Evolutionary conservation across 2,113 vertebrate genomes (phyloP).

Genomic region (Rhea pennata): DNA sequence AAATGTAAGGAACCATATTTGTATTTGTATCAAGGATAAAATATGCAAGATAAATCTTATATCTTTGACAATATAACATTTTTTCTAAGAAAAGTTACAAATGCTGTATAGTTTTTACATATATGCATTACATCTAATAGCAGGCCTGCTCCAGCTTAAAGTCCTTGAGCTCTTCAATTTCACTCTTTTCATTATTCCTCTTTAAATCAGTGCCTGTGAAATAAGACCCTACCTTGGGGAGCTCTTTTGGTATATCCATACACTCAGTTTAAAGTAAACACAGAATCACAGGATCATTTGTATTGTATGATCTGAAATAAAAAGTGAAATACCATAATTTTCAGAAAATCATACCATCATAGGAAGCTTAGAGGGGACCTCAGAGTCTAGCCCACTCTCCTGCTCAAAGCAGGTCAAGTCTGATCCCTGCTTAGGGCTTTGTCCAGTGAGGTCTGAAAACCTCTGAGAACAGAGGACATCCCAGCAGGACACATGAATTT

Average conservation of each 20-base stretch:
- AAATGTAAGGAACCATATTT: neutral
- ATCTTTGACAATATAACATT: neutral
- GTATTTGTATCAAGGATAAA: neutral
- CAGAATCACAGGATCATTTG: neutral
- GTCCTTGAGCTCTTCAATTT: neutral
- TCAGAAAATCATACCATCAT: neutral
- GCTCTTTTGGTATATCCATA: neutral
- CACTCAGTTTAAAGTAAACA: neutral
- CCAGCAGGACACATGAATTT: neutral
- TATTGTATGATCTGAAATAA: neutral
- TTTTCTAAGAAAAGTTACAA: neutral
- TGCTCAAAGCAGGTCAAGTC: neutral
- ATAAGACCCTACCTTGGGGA: neutral
- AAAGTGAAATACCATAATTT: neutral
- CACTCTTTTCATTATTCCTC: neutral
- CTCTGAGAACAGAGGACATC: neutral
- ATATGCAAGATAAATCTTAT: neutral
- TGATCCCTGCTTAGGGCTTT: neutral
- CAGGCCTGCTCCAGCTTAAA: neutral
- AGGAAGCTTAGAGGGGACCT: neutral
- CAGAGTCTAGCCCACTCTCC: neutral
- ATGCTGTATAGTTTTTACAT: neutral
- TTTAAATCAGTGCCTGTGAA: neutral
- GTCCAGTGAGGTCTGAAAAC: neutral
- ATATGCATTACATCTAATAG: neutral